Evolutionary conservation across 2,888 invertebrate species (phyloP).

Genomic region (Parascotia fuliginaria): DNA sequence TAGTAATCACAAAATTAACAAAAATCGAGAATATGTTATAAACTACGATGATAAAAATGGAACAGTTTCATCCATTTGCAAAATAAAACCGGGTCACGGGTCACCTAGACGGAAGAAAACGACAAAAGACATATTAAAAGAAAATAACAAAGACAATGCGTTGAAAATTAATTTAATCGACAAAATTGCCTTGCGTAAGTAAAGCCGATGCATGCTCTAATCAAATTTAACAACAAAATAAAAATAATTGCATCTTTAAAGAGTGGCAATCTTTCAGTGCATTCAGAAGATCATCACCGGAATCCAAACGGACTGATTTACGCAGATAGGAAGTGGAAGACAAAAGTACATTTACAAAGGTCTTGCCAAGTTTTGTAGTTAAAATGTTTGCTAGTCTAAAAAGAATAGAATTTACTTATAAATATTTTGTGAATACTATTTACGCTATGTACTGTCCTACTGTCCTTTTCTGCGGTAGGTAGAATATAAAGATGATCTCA

Average conservation of each 20-base stretch:
- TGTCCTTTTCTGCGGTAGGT: slow-evolving; percentile 38
- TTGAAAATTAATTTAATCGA: slow-evolving; percentile 61
- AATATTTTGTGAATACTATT: slow-evolving; percentile 38
- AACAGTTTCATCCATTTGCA: slow-evolving; percentile 76
- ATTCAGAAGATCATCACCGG: slow-evolving; percentile 69
- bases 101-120: slow-evolving; percentile 61
- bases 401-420: slow-evolving; percentile 33
- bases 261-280: slow-evolving; percentile 80
- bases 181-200: slow-evolving; percentile 79
- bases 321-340: slow-evolving; percentile 66
- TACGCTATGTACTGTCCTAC: slow-evolving; percentile 25
- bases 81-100: slow-evolving; percentile 62
- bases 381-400: slow-evolving; percentile 50
- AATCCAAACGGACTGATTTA: slow-evolving; percentile 59
- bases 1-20: slow-evolving; percentile 49
- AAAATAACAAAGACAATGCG: slow-evolving; percentile 57
- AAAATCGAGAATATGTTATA: slow-evolving; percentile 74
- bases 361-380: slow-evolving; percentile 77
- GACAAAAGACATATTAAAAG: slow-evolving; percentile 57
- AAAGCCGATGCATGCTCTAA: slow-evolving; percentile 74
- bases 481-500: slow-evolving; percentile 78
- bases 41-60: slow-evolving; percentile 82
- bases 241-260: slow-evolving; percentile 61
- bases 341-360: slow-evolving; percentile 65
- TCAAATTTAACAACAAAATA: slow-evolving; percentile 59